Evolutionary conservation across 1,140 invertebrate species (phyloP).

Genomic region (Drosophila asahinai): DNA sequence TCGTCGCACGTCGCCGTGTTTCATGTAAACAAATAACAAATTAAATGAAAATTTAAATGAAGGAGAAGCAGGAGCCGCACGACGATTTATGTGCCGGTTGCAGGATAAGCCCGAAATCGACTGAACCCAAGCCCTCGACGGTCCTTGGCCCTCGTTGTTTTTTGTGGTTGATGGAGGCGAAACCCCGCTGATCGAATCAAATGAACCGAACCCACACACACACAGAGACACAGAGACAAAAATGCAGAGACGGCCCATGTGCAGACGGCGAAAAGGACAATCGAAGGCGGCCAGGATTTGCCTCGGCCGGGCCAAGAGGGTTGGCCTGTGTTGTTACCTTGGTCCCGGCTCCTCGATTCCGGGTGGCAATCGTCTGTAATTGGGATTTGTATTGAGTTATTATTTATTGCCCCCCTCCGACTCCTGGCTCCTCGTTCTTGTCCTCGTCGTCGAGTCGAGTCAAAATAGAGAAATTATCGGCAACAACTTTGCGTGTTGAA

Average conservation of each 20-base stretch:
- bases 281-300: constrained; percentile 69
- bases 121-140: constrained; percentile 37
- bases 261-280: constrained; percentile 72
- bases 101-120: constrained; percentile 71
- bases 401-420: constrained; percentile 70
- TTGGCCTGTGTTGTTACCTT: constrained; percentile 51
- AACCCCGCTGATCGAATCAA: constrained; percentile 85
- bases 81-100: constrained; percentile 75
- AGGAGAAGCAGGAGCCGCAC: constrained; percentile 50
- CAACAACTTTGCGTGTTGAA: constrained; percentile 77
- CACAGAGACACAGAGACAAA: constrained; percentile 6
- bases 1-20: constrained; percentile 74
- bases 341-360: constrained; percentile 34
- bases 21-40: constrained; percentile 84
- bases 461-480: constrained; percentile 83
- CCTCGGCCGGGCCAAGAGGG: constrained; percentile 43
- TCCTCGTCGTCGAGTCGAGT: constrained; percentile 29
- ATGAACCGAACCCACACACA: constrained; percentile 72
- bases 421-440: constrained; percentile 7
- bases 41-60: constrained; percentile 84
- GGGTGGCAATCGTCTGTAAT: constrained; percentile 81
- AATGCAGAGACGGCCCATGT: constrained; percentile 9
- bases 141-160: constrained; percentile 38
- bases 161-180: constrained; percentile 73
- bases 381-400: constrained; percentile 84